phyloP scores from a whole-genome alignment of 1,140 invertebrate species.

The Drosophila sturtevanti region DNA sequence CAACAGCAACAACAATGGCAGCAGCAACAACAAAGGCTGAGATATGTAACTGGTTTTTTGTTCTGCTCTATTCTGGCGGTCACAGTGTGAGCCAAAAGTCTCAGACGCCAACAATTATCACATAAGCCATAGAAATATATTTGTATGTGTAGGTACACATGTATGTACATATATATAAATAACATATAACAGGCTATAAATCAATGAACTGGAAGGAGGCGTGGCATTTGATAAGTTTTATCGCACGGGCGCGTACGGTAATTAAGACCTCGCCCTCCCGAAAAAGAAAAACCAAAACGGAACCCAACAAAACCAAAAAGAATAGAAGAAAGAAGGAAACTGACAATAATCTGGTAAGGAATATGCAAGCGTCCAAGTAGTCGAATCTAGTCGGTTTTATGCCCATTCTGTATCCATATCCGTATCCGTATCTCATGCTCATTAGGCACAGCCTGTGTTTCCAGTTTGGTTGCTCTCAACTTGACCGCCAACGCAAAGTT shows the following conservation, averaged over 20 bases:
- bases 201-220: conserved; percentile 51
- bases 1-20: conserved; percentile 13
- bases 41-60: conserved; percentile 60
- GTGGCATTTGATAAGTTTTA: conserved; percentile 72
- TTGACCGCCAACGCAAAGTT: conserved; percentile 74
- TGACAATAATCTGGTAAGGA: conserved; percentile 67
- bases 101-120: conserved; percentile 56
- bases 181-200: conserved; percentile 76
- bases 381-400: conserved; percentile 19
- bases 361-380: conserved; percentile 31
- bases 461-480: conserved; percentile 15
- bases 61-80: conserved; percentile 1
- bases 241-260: conserved; percentile 75
- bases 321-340: conserved; percentile 30
- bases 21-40: not conserved
- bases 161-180: conserved; percentile 65
- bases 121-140: conserved; percentile 31
- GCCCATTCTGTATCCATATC: conserved; percentile 18
- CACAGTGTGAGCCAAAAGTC: conserved; percentile 57
- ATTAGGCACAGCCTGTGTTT: conserved; percentile 74
- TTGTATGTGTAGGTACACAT: too few species aligned
- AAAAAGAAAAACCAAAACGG: conserved; percentile 1
- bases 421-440: conserved; percentile 71
- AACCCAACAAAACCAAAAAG: not conserved
- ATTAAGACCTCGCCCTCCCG: conserved; percentile 48